phyloP scores from a whole-genome alignment of 2,888 invertebrate genomes.

The Palloptera scutellata region DNA sequence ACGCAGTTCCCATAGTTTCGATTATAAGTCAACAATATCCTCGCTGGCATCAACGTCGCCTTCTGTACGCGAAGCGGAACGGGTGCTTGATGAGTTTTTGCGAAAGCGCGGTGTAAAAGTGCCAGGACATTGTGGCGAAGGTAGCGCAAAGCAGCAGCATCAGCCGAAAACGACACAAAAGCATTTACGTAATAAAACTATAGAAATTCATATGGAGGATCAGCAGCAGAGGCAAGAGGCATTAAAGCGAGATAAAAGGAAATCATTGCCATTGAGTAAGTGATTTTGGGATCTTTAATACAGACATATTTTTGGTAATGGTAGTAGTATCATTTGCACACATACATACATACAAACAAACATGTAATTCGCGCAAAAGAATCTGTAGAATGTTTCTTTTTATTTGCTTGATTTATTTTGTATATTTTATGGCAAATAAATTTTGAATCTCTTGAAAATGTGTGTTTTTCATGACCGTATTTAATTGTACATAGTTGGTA shows the following conservation, averaged over 20 bases:
- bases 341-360: too few relatives aligned
- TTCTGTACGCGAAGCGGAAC: slow-evolving; percentile 57
- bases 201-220: slow-evolving; percentile 4
- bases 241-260: slow-evolving; percentile 39
- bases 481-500: too few relatives aligned
- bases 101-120: slow-evolving; percentile 47
- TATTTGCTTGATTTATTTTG: neutral
- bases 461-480: neutral
- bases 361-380: neutral
- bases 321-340: too few relatives aligned
- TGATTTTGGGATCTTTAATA: slow-evolving; percentile 29
- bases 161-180: neutral
- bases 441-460: neutral
- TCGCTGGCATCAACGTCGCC: slow-evolving; percentile 49
- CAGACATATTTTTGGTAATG: too few relatives aligned
- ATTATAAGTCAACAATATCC: slow-evolving; percentile 45
- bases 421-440: neutral
- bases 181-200: neutral
- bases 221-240: slow-evolving; percentile 9
- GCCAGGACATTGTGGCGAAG: slow-evolving; percentile 29
- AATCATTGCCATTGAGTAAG: slow-evolving; percentile 54
- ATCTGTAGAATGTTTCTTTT: neutral
- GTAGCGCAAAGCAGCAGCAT: slow-evolving; percentile 1
- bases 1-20: slow-evolving; percentile 49
- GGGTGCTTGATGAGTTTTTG: slow-evolving; percentile 54